Percentiles rank a stretch among this genome's conserved stretches.
These are phyloP conservation scores for Anneissia japonica DNA, from an alignment of 35 echinoderm and acorn worm species.

Conservation along the genomic window DNA sequence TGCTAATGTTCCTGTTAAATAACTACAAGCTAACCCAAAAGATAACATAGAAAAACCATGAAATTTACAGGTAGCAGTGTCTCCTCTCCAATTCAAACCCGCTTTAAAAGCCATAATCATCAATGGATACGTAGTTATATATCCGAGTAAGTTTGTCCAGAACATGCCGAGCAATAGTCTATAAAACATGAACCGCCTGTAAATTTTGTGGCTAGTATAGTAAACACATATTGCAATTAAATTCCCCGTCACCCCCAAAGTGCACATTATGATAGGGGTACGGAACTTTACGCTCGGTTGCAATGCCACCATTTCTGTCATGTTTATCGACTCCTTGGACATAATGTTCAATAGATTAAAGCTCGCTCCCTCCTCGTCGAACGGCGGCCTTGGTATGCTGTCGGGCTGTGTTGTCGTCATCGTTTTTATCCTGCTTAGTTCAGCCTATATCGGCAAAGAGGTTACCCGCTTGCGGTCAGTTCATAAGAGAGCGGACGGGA, in stretches of 20 bases:
- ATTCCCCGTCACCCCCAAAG: constrained; percentile 57
- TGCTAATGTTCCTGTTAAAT: constrained; percentile 55
- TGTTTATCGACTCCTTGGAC: background rate
- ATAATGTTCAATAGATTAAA: background rate
- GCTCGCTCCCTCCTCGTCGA: background rate
- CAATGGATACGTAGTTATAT: constrained; percentile 67
- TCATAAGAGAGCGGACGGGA: background rate
- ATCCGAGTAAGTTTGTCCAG: constrained; percentile 66
- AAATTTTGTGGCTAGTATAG: constrained; percentile 50
- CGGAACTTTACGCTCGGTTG: constrained; percentile 62
- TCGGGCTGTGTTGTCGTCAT: background rate
- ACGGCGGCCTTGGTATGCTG: background rate
- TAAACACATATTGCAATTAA: constrained; percentile 73
- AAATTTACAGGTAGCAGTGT: constrained; percentile 55
- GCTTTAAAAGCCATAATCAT: constrained; percentile 58
- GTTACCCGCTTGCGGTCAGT: background rate
- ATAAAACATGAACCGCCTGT: constrained; percentile 70
- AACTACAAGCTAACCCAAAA: constrained; percentile 54
- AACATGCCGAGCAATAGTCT: constrained; percentile 59
- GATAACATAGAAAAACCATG: constrained; percentile 68
- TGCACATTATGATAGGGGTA: constrained; percentile 70
- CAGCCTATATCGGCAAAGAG: background rate
- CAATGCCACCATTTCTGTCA: constrained; percentile 51
- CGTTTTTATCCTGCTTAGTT: background rate
- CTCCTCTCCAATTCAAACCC: constrained; percentile 74